Base-by-base conservation (phyloP, 2,797 vertebrate genomes). In the Lophius americanus region DNA sequence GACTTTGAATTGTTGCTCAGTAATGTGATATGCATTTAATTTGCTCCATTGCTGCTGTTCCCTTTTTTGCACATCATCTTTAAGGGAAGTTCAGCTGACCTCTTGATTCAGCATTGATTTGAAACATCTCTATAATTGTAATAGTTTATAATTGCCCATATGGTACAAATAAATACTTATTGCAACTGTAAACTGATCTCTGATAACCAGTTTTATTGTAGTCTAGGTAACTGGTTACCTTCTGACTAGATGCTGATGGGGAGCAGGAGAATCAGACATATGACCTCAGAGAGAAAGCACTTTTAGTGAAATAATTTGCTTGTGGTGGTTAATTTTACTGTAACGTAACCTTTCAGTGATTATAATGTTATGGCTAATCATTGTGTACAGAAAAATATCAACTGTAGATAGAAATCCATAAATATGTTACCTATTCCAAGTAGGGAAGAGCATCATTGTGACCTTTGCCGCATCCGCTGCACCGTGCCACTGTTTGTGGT, bases 401-500 rank as follows among this genome's bases (percentile, higher is more conserved):
- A 46, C 36, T 23, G 14, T 6, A 51, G 23, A 11, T 32, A 39
- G 1, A 36, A 33, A 10, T 59, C 12, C 41, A 42, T 38, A 38
- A 38, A 10, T 10, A 9, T 10, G 41, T 42, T 42, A 42, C 37
- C 14, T 23, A 12, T 47, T 32, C 37, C 3, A n/a, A 3, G 3
- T n/a, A 9, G 5, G 37, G 35, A 32, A 39, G 12, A 7, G 5
- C 35, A 11, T 52, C 6, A 37, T 3, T 43, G 1, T 43, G 42
- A 6, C 39, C 51, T 32, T 5, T 43, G 48, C 66, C 5, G 0
- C 32, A 54, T n/a, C 0, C 9, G 23, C 36, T 62, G 46, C 3
- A 39, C 23, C 46, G 56, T 51, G 70, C 11, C 42, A 55, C 76
- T 77, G 42, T 35, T 61, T n/a, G 12, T 44, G 35, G 10, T 37